Percentiles rank a stretch among this genome's conserved stretches.
phyloP scores from a whole-genome alignment of 1,140 invertebrate species.

The Phenacoccus solenopsis region DNA sequence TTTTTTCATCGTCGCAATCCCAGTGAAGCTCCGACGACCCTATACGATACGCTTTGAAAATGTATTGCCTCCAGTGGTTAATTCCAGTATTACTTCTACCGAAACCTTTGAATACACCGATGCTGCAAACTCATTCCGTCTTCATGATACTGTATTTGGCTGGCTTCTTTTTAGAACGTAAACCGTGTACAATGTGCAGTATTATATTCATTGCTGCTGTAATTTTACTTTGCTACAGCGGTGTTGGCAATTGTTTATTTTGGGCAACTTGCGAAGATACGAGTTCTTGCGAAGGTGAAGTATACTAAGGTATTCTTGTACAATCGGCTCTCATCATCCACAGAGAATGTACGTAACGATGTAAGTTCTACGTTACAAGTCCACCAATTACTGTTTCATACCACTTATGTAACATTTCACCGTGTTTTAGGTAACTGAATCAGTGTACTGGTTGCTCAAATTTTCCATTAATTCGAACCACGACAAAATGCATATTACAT shows the following conservation, averaged over 20 bases:
- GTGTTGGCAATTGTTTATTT: conserved; percentile 84
- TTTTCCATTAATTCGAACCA: too few species aligned
- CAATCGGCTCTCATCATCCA: too few species aligned
- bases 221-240: conserved; percentile 89
- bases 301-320: neutral
- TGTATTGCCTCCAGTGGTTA: conserved; percentile 98
- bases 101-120: conserved; percentile 86
- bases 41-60: too few species aligned
- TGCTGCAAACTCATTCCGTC: conserved; percentile 91
- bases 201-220: conserved; percentile 84
- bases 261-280: conserved; percentile 71
- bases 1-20: too few species aligned
- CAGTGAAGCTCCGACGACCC: too few species aligned
- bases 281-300: conserved; percentile 48
- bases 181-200: conserved; percentile 93
- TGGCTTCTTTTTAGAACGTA: conserved; percentile 86
- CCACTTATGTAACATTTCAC: too few species aligned
- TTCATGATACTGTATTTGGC: conserved; percentile 89
- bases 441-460: too few species aligned
- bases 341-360: too few species aligned
- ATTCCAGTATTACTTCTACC: conserved; percentile 93
- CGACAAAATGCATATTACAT: too few species aligned
- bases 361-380: too few species aligned
- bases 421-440: too few species aligned
- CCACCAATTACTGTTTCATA: too few species aligned